Percentiles rank a stretch among this genome's conserved stretches.
Evolutionary conservation across 2,797 vertebrate genomes (phyloP).

Genomic region (Alectoris magna): DNA sequence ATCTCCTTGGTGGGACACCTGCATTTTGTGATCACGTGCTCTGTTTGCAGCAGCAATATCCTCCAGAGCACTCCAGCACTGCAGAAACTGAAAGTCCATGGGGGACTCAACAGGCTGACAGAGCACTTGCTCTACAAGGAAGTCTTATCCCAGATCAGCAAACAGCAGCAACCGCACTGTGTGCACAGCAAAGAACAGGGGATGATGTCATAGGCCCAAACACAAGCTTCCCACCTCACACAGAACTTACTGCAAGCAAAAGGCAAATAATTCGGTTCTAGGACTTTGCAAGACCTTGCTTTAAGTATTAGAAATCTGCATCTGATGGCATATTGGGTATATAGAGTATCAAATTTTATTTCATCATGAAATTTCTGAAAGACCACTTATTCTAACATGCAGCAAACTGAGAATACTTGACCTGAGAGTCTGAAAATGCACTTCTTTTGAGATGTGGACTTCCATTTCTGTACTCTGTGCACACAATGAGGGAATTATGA

Average conservation of each 20-base stretch:
- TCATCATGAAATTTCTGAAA: neutral
- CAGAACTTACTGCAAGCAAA: neutral
- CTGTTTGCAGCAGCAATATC: neutral
- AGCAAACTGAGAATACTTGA: neutral
- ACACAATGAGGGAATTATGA: neutral
- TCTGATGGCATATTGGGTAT: neutral
- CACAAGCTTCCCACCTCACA: neutral
- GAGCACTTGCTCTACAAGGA: neutral
- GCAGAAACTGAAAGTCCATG: neutral
- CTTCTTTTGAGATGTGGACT: neutral
- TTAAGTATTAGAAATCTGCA: neutral
- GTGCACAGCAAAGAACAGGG: neutral
- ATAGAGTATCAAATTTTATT: neutral
- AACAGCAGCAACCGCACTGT: neutral
- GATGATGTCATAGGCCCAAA: neutral
- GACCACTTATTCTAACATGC: neutral
- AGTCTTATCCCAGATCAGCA: constrained; percentile 8
- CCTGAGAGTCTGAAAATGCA: neutral
- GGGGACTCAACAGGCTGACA: neutral
- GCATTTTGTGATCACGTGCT: neutral
- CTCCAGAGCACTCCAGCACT: neutral
- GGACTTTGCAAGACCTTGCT: neutral
- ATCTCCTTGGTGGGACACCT: neutral
- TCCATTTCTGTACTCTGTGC: neutral
- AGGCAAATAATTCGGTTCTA: neutral